Conservation (phyloP, 1,140 invertebrate species). For the Philotrypesis tridentata region DNA sequence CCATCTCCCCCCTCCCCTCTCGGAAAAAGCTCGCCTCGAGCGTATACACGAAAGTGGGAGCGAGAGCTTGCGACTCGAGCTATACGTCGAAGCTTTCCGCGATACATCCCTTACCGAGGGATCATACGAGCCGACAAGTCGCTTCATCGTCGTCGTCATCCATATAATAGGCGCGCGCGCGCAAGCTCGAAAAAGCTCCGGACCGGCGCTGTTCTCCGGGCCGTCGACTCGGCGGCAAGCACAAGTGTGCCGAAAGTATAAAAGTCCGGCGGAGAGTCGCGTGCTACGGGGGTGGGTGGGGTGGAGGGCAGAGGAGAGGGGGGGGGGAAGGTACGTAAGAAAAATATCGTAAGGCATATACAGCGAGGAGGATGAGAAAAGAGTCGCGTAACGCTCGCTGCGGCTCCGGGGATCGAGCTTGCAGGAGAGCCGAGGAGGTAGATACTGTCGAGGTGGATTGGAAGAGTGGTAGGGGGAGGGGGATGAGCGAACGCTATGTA, state of each 20-base stretch:
- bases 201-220: neutral
- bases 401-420: neutral
- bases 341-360: constrained; percentile 1
- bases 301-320: too few species aligned
- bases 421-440: neutral
- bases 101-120: constrained; percentile 19
- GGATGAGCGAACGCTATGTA: too few species aligned
- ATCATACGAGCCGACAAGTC: constrained; percentile 22
- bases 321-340: constrained; percentile 9
- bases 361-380: neutral
- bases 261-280: neutral
- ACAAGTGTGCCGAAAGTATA: constrained; percentile 39
- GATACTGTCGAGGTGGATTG: too few species aligned
- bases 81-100: constrained; percentile 6
- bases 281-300: too few species aligned
- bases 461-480: too few species aligned
- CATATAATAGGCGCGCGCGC: too few species aligned
- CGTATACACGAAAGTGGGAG: neutral
- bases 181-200: too few species aligned
- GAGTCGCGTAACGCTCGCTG: neutral
- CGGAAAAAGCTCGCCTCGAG: too few species aligned
- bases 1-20: too few species aligned
- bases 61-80: neutral
- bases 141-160: too few species aligned
- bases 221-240: neutral